Base-by-base conservation (phyloP, 2,888 invertebrate genomes). In the Latheticus oryzae region DNA sequence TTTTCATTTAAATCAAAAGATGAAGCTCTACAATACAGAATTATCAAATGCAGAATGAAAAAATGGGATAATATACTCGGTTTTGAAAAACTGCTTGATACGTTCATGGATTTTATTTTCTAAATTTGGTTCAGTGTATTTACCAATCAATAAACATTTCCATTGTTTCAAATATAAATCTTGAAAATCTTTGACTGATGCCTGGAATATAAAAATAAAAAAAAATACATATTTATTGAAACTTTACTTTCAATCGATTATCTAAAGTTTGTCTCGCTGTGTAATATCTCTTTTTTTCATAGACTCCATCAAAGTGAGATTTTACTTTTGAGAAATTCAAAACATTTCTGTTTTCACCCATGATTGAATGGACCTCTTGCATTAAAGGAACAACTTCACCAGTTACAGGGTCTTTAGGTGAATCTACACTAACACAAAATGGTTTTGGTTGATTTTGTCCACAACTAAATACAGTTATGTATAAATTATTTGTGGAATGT, bases 111-210 rank as follows among this genome's bases (percentile, higher is more conserved):
- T 70, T 47, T 75, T 78, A 3, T 79, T 72, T 38, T 81, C 81
- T 12, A 83, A 62, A 1, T 64, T 61, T 2, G 76, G 58, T 62
- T 86, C 83, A 7, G 78, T 52, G 17, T 84, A 79, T 68, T 84
- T 85, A 1, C 88, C 88, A 2, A 85, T 79, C 7, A 88, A 79
- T 38, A 88, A 76, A 63, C 85, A 77, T 59, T 83, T 81, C 85
- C 86, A 89, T 15, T 85, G 85, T 28, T 83, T 82, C 0, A 89
- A 76, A 87, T 87, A 88, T 19, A 82, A 78, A 7, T 80, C 79
- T 64, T 87, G 85, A 73, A 88, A 81, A 43, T 83, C 82, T 32
- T 80, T 80, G 15, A 87, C 80, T 3, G 85, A 81, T 66, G 78
- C 80, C 87, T 88, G 73, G 63, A 77, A 75, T 42, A 9, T 12